Evolutionary conservation across 2,888 invertebrate genomes (phyloP).

Genomic region (Trachelus tabidus): DNA sequence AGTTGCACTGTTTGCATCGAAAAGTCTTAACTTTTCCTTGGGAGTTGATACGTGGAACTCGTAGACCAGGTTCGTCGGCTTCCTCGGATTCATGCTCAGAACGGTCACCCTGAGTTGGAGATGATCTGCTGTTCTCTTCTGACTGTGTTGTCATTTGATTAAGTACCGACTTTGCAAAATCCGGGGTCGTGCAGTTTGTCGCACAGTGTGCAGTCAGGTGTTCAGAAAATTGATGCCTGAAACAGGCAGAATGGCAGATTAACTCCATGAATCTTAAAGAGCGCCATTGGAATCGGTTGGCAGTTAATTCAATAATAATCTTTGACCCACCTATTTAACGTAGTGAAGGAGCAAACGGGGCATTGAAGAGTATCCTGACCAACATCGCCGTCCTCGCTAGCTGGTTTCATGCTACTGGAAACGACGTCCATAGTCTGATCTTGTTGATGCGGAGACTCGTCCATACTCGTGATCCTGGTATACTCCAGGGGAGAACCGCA

Average conservation of each 20-base stretch:
- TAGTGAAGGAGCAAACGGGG: conserved; percentile 67
- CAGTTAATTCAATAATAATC: not conserved
- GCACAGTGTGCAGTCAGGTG: conserved; percentile 70
- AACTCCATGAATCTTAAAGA: not conserved
- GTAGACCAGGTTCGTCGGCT: conserved; percentile 70
- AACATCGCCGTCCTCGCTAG: conserved; percentile 22
- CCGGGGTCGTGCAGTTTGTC: conserved; percentile 60
- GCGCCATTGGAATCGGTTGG: not conserved
- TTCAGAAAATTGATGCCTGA: conserved; percentile 65
- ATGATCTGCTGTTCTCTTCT: conserved; percentile 30
- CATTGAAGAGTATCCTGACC: conserved; percentile 62
- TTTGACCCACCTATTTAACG: conserved; percentile 57
- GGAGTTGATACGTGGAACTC: conserved; percentile 76
- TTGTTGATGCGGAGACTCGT: conserved; percentile 24
- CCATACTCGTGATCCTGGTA: conserved; percentile 24
- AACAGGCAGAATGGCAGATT: not conserved
- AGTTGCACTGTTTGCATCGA: conserved; percentile 93
- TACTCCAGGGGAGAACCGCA: conserved; percentile 26
- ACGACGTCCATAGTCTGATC: conserved; percentile 35
- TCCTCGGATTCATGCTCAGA: conserved; percentile 57
- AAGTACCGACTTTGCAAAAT: conserved; percentile 69
- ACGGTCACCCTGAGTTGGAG: conserved; percentile 36
- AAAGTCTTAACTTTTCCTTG: conserved; percentile 89
- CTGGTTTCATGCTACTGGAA: conserved; percentile 28
- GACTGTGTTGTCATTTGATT: conserved; percentile 57